Percentiles rank a stretch among this genome's conserved stretches.
These are phyloP conservation scores for Scolanthus callimorphus DNA, from an alignment of 92 coral and sea anemone genomes.

Conservation along the genomic window DNA sequence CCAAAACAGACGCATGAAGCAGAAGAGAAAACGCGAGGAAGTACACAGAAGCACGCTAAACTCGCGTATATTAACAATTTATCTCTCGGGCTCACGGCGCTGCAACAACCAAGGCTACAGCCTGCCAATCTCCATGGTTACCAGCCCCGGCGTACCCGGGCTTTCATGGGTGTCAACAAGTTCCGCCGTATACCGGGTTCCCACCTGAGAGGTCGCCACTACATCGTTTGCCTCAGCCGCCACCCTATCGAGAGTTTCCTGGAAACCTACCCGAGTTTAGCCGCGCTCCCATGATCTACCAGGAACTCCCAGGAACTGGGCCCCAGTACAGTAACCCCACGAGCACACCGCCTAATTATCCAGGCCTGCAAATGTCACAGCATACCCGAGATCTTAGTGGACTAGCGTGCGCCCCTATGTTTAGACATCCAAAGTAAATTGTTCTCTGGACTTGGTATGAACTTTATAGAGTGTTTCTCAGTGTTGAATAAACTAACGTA, in stretches of 20 bases:
- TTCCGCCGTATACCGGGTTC: not conserved
- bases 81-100: conserved; percentile 20
- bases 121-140: conserved; percentile 12
- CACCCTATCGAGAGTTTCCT: conserved; percentile 20
- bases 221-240: not conserved
- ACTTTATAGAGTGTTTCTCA: too few relatives aligned
- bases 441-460: too few relatives aligned
- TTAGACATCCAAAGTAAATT: too few relatives aligned
- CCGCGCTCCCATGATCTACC: conserved; percentile 4
- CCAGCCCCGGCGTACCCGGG: conserved; percentile 21
- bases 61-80: conserved; percentile 22
- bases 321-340: too few relatives aligned
- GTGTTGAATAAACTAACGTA: too few relatives aligned
- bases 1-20: conserved; percentile 35
- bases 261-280: conserved; percentile 23
- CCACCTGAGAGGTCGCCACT: conserved; percentile 4
- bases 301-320: not conserved
- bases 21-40: conserved; percentile 28
- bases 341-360: conserved; percentile 11
- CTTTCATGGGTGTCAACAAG: not conserved
- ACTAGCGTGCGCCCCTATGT: too few relatives aligned
- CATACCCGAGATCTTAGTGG: not conserved
- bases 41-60: conserved; percentile 32
- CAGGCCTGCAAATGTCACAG: conserved; percentile 4
- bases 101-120: not conserved